Evolutionary conservation across 2,113 vertebrate species (phyloP), one percentile per base, ranked within the genome.

Genomic region (Danio rerio): DNA sequence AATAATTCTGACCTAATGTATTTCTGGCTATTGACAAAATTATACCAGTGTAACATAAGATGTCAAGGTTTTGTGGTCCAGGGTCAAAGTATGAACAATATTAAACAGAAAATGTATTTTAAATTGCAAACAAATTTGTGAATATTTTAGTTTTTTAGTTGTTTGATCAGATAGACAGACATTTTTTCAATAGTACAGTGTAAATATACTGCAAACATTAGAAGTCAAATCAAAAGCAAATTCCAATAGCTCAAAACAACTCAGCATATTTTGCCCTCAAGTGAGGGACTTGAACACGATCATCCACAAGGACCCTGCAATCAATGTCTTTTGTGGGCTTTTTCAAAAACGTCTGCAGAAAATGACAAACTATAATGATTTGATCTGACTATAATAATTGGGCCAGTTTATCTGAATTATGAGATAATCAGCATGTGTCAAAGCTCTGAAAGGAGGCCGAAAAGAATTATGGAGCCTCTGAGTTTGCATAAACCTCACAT

Each of bases 401-500:
- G 40, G 18, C n/a, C n/a, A 69, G 1, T 18, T 70, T 20, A 16
- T n/a, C 42, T 69, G 65, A 31, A 18, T 31, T 70, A 45, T 21
- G 52, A 58, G 78, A 56, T 58, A 20, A 69, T 70, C n/a, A 80
- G 47, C 12, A 45, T 56, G 42, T 70, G 49, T 40, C 73, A 66
- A 69, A 16, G 10, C 72, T 56, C 55, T 77, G 53, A 77, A 82
- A 61, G 81, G 52, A 83, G 53, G 53, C 61, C 68, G n/a, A 77
- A 43, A 56, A 77, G 72, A 61, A 82, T 82, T 61, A 77, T 55
- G 20, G 16, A 40, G 43, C 2, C 52, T 77, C 40, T 77, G 63
- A 69, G n/a, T 69, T 68, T 58, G 63, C 52, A 47, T 68, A 77
- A 45, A 47, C 53, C 71, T 68, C 16, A 18, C 3, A 45, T 6